Base-by-base conservation (phyloP, 1,140 invertebrate species). In the Chymomyza costata region DNA sequence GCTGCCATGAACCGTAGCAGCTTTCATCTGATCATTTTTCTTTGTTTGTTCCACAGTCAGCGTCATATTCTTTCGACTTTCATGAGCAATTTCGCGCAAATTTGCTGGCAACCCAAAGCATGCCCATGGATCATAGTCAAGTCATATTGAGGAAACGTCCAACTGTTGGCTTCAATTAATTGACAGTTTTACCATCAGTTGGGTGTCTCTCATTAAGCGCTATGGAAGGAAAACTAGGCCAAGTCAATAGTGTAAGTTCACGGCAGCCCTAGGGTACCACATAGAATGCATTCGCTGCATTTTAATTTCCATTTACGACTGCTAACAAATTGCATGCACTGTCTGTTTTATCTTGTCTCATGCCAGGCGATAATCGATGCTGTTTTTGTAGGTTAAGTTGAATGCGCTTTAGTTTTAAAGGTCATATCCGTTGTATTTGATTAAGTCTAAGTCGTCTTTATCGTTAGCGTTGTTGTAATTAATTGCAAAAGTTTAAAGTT, bases 401-500 rank as follows among this genome's bases (percentile, higher is more conserved):
- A 25, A 34, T 18, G 40, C 16, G 17, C n/a, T n/a, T n/a, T n/a
- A n/a, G n/a, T n/a, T n/a, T n/a, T n/a, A n/a, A n/a, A n/a, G n/a
- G n/a, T n/a, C 32, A 28, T 18, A 16, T 14, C 10, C 30, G 13
- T 41, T 21, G 46, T 35, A 41, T 51, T 37, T 49, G 48, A 56
- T 34, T 50, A 30, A 38, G 48, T 56, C 66, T 49, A 67, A 62
- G n/a, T n/a, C n/a, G n/a, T n/a, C n/a, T n/a, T n/a, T n/a, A n/a
- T n/a, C n/a, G n/a, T n/a, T n/a, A 57, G 58, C 47, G 58, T 58
- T 48, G 43, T 54, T 51, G 62, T 80, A 78, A 78, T 78, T 78
- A 78, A 78, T 78, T 78, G 71, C 73, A 71, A 78, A 78, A 78
- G 73, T 78, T 78, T 70, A 76, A 66, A 71, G 66, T 67, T 66